Percentiles rank a stretch among this genome's conserved stretches.
Conservation (phyloP, 92 coral and sea anemone species). For the Porites cylindrica region DNA sequence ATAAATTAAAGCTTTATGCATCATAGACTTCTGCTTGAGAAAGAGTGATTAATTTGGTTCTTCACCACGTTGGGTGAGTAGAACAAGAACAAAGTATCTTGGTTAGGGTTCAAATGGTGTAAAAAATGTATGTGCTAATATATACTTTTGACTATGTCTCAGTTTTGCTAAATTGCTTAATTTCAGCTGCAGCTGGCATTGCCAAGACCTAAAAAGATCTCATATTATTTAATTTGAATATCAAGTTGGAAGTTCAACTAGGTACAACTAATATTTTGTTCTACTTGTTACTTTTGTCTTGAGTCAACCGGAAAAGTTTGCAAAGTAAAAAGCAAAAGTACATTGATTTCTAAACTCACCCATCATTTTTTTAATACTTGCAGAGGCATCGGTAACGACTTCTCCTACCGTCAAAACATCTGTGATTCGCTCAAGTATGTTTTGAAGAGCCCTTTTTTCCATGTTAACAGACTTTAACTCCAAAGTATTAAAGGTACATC, state of each 20-base stretch:
- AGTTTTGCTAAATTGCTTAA: background rate
- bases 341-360: background rate
- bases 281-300: background rate
- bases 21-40: background rate
- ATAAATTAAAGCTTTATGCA: background rate
- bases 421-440: background rate
- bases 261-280: background rate
- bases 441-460: slow-evolving; percentile 1
- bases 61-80: background rate
- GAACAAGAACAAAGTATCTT: background rate
- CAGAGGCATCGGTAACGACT: background rate
- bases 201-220: background rate
- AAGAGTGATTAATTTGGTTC: background rate
- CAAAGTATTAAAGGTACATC: background rate
- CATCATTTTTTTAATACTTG: background rate
- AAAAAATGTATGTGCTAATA: background rate
- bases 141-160: too few relatives aligned
- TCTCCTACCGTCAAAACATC: background rate
- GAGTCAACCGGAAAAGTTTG: background rate
- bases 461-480: background rate
- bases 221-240: background rate
- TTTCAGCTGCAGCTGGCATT: background rate
- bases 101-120: background rate
- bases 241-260: background rate
- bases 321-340: background rate